Evolutionary conservation across 2,888 invertebrate genomes (phyloP).

Genomic region (Nowickia ferox): DNA sequence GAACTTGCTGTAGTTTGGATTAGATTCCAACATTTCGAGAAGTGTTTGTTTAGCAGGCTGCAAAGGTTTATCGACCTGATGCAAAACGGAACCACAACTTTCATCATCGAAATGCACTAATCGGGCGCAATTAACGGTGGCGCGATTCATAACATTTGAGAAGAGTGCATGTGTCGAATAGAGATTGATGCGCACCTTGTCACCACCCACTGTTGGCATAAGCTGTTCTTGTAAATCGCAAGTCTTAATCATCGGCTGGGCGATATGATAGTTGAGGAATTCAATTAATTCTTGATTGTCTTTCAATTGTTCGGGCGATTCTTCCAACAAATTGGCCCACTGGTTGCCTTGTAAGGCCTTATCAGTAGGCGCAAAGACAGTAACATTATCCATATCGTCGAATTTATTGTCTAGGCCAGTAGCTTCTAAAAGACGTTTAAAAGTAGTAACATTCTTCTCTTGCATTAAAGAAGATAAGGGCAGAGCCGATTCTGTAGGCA

Average conservation of each 20-base stretch:
- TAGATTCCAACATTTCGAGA: slow-evolving; percentile 78
- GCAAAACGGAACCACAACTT: slow-evolving; percentile 88
- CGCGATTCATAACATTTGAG: slow-evolving; percentile 85
- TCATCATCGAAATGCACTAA: slow-evolving; percentile 86
- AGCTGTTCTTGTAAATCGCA: slow-evolving; percentile 85
- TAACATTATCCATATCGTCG: slow-evolving; percentile 85
- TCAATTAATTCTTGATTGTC: slow-evolving; percentile 84
- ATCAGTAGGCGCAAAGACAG: slow-evolving; percentile 87
- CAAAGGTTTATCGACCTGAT: slow-evolving; percentile 86
- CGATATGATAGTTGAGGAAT: slow-evolving; percentile 87
- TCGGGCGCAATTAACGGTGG: slow-evolving; percentile 88
- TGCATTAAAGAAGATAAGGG: slow-evolving; percentile 84
- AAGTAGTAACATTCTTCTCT: slow-evolving; percentile 86
- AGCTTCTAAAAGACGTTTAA: slow-evolving; percentile 84
- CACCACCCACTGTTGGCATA: slow-evolving; percentile 84
- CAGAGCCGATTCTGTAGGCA: slow-evolving; percentile 86
- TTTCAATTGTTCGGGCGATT: slow-evolving; percentile 80
- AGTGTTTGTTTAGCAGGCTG: slow-evolving; percentile 82
- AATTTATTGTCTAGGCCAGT: slow-evolving; percentile 85
- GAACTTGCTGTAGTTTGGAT: slow-evolving; percentile 82
- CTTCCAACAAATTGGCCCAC: slow-evolving; percentile 80
- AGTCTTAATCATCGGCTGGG: slow-evolving; percentile 84
- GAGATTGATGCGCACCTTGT: slow-evolving; percentile 85
- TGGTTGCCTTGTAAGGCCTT: slow-evolving; percentile 85
- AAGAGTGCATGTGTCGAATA: slow-evolving; percentile 86